Evolutionary conservation across 2,888 invertebrate genomes (phyloP).

Genomic region (Rotaria macrura): DNA sequence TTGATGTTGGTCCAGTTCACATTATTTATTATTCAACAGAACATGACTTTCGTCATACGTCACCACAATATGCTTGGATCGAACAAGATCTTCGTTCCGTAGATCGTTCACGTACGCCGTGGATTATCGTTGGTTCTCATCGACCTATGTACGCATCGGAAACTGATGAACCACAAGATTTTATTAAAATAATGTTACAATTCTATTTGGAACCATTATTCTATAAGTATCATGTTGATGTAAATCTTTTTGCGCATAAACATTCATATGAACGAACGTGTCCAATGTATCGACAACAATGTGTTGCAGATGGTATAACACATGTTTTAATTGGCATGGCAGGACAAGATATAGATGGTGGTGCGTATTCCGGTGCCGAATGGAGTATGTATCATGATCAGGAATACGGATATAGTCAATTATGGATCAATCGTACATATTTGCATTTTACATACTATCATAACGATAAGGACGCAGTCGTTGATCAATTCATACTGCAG

Average conservation of each 20-base stretch:
- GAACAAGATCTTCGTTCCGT: slow-evolving; percentile 60
- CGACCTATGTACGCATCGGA: slow-evolving; percentile 55
- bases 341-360: neutral
- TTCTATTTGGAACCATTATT: slow-evolving; percentile 35
- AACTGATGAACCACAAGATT: slow-evolving; percentile 55
- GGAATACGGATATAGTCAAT: neutral
- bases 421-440: neutral
- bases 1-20: slow-evolving; percentile 62
- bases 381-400: slow-evolving; percentile 8
- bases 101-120: neutral
- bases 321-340: slow-evolving; percentile 3
- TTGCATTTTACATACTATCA: slow-evolving; percentile 13
- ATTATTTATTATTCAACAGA: slow-evolving; percentile 79
- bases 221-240: slow-evolving; percentile 34
- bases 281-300: slow-evolving; percentile 31
- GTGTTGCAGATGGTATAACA: neutral
- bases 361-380: neutral
- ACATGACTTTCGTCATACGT: slow-evolving; percentile 65
- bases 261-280: slow-evolving; percentile 36
- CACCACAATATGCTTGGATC: slow-evolving; percentile 63
- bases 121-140: slow-evolving; percentile 50
- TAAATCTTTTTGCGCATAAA: slow-evolving; percentile 35
- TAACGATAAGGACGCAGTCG: neutral
- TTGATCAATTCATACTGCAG: neutral
- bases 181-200: slow-evolving; percentile 35